These are phyloP conservation scores for Gambusia affinis DNA, from an alignment of 2,113 vertebrate species.

Conservation along the genomic window DNA sequence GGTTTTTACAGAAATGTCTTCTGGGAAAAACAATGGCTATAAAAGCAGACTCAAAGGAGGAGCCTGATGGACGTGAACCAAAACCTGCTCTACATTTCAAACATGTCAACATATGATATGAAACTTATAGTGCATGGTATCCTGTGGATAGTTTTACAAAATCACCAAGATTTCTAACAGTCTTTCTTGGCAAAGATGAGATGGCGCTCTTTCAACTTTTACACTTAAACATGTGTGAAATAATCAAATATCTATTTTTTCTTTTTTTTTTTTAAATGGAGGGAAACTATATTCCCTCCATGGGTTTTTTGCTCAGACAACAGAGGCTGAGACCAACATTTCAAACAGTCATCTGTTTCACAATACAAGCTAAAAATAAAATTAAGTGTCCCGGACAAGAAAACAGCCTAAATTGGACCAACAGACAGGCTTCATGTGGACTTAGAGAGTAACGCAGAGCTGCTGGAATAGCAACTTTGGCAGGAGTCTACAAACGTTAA, in stretches of 20 bases:
- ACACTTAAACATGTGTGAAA: neutral
- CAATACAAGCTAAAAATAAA: conserved; percentile 14
- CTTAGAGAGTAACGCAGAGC: conserved; percentile 3
- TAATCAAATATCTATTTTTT: neutral
- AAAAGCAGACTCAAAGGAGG: conserved; percentile 26
- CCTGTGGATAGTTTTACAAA: conserved; percentile 14
- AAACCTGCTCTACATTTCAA: conserved; percentile 33
- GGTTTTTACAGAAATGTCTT: neutral
- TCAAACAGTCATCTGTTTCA: conserved; percentile 15
- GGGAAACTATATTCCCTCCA: neutral
- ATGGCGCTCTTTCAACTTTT: neutral
- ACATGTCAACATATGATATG: conserved; percentile 6
- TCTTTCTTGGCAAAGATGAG: conserved; percentile 1
- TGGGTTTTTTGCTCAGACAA: conserved; percentile 1
- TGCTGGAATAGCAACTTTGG: conserved; percentile 45
- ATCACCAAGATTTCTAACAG: conserved; percentile 1
- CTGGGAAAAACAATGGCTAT: conserved; percentile 14
- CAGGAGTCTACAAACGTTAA: conserved; percentile 24
- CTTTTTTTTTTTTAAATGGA: neutral
- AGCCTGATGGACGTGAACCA: conserved; percentile 20
- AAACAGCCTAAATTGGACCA: neutral
- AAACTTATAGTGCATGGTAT: neutral
- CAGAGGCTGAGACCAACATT: neutral
- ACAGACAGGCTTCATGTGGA: neutral
- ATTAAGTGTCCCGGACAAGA: conserved; percentile 11